phyloP scores from a whole-genome alignment of 2,888 invertebrate genomes.

The Tiphia femorata region DNA sequence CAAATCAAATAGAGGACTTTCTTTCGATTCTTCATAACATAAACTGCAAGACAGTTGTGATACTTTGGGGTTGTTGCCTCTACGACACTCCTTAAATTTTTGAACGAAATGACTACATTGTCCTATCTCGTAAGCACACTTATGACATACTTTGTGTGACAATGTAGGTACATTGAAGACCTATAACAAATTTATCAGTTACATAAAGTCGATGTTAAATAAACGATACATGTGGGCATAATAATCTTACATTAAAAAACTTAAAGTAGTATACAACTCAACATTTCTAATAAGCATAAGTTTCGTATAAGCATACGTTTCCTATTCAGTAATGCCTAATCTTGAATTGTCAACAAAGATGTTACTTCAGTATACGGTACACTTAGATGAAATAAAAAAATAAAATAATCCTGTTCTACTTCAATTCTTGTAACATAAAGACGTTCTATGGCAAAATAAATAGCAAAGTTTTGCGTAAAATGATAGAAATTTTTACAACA shows the following conservation, averaged over 20 bases:
- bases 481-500: no score
- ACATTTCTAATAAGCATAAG: no score
- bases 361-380: no score
- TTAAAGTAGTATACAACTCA: background rate
- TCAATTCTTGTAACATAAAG: no score
- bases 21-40: slow-evolving; percentile 44
- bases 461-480: no score
- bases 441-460: no score
- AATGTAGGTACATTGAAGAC: slow-evolving; percentile 5
- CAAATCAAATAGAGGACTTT: slow-evolving; percentile 52
- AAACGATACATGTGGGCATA: background rate
- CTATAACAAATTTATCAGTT: no score
- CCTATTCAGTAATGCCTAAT: no score
- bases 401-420: no score
- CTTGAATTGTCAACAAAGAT: no score
- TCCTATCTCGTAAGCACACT: slow-evolving; percentile 62
- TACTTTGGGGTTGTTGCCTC: background rate
- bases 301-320: no score
- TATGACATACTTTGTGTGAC: slow-evolving; percentile 59
- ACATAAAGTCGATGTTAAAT: background rate
- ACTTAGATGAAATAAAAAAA: no score
- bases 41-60: slow-evolving; percentile 40
- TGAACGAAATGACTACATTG: slow-evolving; percentile 58
- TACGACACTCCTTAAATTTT: slow-evolving; percentile 43
- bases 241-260: background rate